A percentile compares a stretch with the other conserved stretches of the same genome.
These are phyloP conservation scores for Tylochromis polylepis DNA, from an alignment of 2,113 vertebrate species.

Conservation along the genomic window DNA sequence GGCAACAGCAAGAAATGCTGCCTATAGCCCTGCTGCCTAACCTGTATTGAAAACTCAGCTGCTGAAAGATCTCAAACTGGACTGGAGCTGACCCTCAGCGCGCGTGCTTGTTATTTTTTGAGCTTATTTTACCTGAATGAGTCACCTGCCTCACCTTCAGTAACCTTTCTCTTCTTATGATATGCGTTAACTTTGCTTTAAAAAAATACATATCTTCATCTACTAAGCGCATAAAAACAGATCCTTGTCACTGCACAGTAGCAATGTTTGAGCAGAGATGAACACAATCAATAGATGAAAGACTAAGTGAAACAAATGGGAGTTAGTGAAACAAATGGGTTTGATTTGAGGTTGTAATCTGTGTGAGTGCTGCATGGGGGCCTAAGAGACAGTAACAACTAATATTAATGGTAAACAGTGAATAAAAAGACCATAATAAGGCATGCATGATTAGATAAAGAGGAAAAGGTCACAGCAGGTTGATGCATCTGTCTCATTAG, in stretches of 20 bases:
- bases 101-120: background rate
- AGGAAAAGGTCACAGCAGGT: constrained; percentile 72
- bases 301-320: constrained; percentile 56
- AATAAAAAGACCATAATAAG: constrained; percentile 67
- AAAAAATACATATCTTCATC: background rate
- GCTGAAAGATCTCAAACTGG: constrained; percentile 15
- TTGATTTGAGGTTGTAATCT: constrained; percentile 55
- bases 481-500: constrained; percentile 74
- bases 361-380: constrained; percentile 30
- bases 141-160: background rate
- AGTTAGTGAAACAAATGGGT: constrained; percentile 61
- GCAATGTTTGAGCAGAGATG: background rate
- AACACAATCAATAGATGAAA: constrained; percentile 34
- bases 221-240: background rate
- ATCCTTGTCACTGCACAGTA: background rate
- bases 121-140: background rate
- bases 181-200: background rate
- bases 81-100: background rate
- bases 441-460: constrained; percentile 68
- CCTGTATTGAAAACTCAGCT: constrained; percentile 18
- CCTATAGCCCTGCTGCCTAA: background rate
- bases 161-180: background rate
- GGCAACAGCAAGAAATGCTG: constrained; percentile 17
- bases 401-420: constrained; percentile 69
- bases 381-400: constrained; percentile 52